Evolutionary conservation across 2,888 invertebrate genomes (phyloP), one percentile per base, ranked within the genome.

Genomic region (Drosophila recens): DNA sequence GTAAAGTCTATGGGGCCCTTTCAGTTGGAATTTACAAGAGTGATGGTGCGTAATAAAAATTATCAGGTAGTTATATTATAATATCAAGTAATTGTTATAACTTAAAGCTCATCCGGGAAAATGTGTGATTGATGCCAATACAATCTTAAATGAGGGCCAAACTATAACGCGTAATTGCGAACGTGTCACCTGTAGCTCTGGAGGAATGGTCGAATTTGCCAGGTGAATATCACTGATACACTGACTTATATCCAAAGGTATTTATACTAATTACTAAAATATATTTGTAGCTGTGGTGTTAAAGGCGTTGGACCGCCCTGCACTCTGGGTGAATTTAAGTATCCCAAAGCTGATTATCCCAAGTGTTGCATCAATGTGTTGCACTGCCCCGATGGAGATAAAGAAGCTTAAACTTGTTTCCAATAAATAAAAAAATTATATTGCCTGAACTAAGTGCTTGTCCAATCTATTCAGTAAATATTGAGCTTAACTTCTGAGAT

Each of bases 81-180:
- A 8, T 38, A 38, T 8, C 1, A 5, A 0, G 9, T 27, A n/a
- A 38, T 10, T 5, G 1, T 17, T 53, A 1, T 30, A 2, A 0
- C 1, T 53, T 30, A 15, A 46, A 82, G 80, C 66, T 23, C 49
- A 80, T 67, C 75, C 82, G 4, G 79, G 79, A 0, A 82, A 82
- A 57, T 83, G 82, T 48, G 51, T 61, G 3, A 49, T 80, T n/a
- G 45, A 58, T n/a, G 42, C n/a, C 5, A 17, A 71, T n/a, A 58
- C 72, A 8, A 65, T 82, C 6, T 63, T 83, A 13, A 49, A 57
- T 10, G 52, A 62, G 8, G 76, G 79, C 4, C 53, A 79, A 4
- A n/a, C 13, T 6, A n/a, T 45, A 43, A 56, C 43, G 11, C 43
- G n/a, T 10, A 36, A 45, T 11, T 66, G 45, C 33, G 3, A 8